Evolutionary conservation across 2,797 vertebrate species (phyloP).

Genomic region (Acrocephalus scirpaceus): DNA sequence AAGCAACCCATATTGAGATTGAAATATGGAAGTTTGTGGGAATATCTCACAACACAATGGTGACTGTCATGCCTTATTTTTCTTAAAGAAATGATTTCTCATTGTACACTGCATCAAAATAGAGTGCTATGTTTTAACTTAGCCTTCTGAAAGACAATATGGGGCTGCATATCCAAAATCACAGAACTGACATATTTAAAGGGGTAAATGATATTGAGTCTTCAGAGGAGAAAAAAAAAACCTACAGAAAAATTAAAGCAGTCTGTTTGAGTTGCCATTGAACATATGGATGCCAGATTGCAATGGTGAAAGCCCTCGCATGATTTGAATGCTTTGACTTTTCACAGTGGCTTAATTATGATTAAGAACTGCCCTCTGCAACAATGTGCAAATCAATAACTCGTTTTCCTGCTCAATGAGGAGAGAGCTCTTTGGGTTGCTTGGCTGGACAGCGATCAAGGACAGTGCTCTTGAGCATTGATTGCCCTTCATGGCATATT

Average conservation of each 20-base stretch:
- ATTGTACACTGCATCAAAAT: constrained; percentile 14
- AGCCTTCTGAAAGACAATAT: constrained; percentile 56
- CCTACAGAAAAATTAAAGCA: constrained; percentile 52
- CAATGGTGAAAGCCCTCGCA: constrained; percentile 21
- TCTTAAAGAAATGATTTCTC: neutral
- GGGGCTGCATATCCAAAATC: constrained; percentile 27
- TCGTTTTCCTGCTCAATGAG: neutral
- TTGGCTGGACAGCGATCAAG: neutral
- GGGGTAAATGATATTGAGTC: constrained; percentile 54
- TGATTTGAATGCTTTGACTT: constrained; percentile 55
- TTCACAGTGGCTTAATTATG: constrained; percentile 61
- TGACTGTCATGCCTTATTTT: constrained; percentile 10
- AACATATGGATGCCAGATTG: constrained; percentile 72
- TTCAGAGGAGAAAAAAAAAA: neutral
- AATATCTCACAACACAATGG: neutral
- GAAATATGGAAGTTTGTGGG: neutral
- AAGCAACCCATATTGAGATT: neutral
- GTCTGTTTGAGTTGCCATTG: constrained; percentile 39
- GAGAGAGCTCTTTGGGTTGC: neutral
- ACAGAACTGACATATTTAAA: constrained; percentile 52
- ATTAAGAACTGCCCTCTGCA: constrained; percentile 58
- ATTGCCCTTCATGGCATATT: neutral
- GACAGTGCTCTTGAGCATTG: neutral
- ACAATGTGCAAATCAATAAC: constrained; percentile 55
- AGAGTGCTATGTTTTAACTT: constrained; percentile 48